phyloP scores from a whole-genome alignment of 2,888 invertebrate genomes.

The Luperina nickerlii region DNA sequence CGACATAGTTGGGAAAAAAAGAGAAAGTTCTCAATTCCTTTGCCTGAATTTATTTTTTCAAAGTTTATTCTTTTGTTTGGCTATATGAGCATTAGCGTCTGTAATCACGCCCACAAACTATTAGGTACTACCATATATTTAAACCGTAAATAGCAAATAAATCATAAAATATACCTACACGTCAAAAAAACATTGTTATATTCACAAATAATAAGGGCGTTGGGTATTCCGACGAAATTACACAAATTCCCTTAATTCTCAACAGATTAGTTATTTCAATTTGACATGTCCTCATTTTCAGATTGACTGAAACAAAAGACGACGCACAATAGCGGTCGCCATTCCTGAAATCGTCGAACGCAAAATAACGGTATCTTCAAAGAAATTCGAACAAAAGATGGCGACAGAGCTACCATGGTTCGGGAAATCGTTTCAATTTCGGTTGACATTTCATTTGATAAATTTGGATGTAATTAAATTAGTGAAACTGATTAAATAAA shows the following conservation, averaged over 20 bases:
- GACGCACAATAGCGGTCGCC: slow-evolving; percentile 48
- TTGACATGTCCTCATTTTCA: slow-evolving; percentile 55
- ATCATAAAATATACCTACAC: not conserved
- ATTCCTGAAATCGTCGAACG: slow-evolving; percentile 52
- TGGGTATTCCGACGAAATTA: not conserved
- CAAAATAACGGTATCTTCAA: slow-evolving; percentile 56
- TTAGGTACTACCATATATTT: not conserved
- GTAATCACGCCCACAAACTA: not conserved
- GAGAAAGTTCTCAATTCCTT: too few species aligned
- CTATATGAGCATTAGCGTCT: not conserved
- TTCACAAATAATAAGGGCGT: not conserved
- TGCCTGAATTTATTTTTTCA: not conserved
- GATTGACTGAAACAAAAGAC: slow-evolving; percentile 58
- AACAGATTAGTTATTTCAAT: slow-evolving; percentile 64
- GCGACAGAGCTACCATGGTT: slow-evolving; percentile 17
- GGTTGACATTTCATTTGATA: slow-evolving; percentile 48
- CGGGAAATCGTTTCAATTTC: slow-evolving; percentile 45
- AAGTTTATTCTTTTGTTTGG: too few species aligned
- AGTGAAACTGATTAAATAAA: slow-evolving; percentile 37
- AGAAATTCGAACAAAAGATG: slow-evolving; percentile 61
- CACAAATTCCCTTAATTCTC: slow-evolving; percentile 42
- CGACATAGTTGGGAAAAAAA: not conserved
- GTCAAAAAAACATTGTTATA: not conserved
- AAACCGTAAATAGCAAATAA: not conserved
- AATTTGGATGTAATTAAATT: slow-evolving; percentile 45